phyloP scores from a whole-genome alignment of 1,140 invertebrate genomes.

The Leptonema lineaticorne region DNA sequence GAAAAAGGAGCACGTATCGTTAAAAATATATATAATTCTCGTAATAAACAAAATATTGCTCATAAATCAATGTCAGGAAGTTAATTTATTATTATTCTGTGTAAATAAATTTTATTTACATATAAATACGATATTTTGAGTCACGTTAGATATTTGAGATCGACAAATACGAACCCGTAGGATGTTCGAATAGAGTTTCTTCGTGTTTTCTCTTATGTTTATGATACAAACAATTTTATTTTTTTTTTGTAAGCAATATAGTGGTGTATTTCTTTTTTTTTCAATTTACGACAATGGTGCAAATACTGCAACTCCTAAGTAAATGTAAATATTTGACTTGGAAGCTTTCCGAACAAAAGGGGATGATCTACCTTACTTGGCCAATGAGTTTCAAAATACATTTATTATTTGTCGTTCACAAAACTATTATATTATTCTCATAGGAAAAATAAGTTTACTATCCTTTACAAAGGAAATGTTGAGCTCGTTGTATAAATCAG shows the following conservation, averaged over 20 bases:
- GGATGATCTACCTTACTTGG: constrained; percentile 34
- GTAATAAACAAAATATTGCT: too few relatives aligned
- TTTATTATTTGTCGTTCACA: constrained; percentile 3
- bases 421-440: not conserved
- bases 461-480: too few relatives aligned
- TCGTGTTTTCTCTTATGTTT: constrained; percentile 33
- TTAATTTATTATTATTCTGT: not conserved
- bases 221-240: constrained; percentile 30
- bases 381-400: constrained; percentile 4
- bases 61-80: constrained; percentile 11
- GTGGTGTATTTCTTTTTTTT: constrained; percentile 17
- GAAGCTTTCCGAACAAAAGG: constrained; percentile 26
- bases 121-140: constrained; percentile 15
- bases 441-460: constrained; percentile 11
- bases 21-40: not conserved
- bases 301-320: constrained; percentile 33
- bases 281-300: not conserved
- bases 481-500: too few relatives aligned
- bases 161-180: constrained; percentile 1
- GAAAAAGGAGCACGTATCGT: not conserved
- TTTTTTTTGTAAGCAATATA: not conserved
- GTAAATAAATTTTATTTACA: not conserved
- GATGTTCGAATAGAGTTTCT: constrained; percentile 25
- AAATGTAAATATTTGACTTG: constrained; percentile 41
- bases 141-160: constrained; percentile 22